Evolutionary conservation across 2,888 invertebrate species (phyloP).

Genomic region (Chaetogeoica ovagalla): DNA sequence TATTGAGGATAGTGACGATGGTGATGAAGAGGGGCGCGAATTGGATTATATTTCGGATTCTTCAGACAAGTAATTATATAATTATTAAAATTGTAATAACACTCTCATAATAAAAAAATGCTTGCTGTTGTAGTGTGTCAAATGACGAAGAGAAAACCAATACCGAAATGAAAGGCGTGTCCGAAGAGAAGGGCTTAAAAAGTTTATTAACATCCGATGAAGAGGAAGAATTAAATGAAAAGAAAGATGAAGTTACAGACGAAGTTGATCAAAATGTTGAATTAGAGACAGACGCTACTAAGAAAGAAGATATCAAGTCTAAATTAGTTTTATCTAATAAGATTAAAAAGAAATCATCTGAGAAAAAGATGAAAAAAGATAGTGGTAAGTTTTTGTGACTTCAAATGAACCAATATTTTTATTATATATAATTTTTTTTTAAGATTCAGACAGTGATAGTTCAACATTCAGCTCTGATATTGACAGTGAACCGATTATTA

Average conservation of each 20-base stretch:
- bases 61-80: slow-evolving; percentile 67
- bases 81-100: background rate
- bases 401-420: background rate
- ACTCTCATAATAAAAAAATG: background rate
- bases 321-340: slow-evolving; percentile 62
- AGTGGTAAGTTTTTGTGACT: slow-evolving; percentile 13
- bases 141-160: slow-evolving; percentile 76
- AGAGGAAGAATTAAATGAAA: slow-evolving; percentile 81
- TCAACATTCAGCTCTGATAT: slow-evolving; percentile 45
- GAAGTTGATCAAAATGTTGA: slow-evolving; percentile 56
- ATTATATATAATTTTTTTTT: background rate
- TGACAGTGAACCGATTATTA: slow-evolving; percentile 28
- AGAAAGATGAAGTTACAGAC: slow-evolving; percentile 61
- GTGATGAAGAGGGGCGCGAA: slow-evolving; percentile 93
- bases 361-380: slow-evolving; percentile 62
- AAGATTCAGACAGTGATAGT: slow-evolving; percentile 43
- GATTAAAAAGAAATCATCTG: slow-evolving; percentile 66
- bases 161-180: slow-evolving; percentile 85
- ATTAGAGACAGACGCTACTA: slow-evolving; percentile 57
- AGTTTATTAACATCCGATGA: slow-evolving; percentile 87
- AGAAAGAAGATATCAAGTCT: slow-evolving; percentile 63
- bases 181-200: slow-evolving; percentile 85
- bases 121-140: slow-evolving; percentile 63
- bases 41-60: slow-evolving; percentile 92
- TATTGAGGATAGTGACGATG: slow-evolving; percentile 94